Percentiles rank a stretch among this genome's conserved stretches.
Conservation (phyloP, 2,797 vertebrate species). For the Lagorchestes hirsutus region DNA sequence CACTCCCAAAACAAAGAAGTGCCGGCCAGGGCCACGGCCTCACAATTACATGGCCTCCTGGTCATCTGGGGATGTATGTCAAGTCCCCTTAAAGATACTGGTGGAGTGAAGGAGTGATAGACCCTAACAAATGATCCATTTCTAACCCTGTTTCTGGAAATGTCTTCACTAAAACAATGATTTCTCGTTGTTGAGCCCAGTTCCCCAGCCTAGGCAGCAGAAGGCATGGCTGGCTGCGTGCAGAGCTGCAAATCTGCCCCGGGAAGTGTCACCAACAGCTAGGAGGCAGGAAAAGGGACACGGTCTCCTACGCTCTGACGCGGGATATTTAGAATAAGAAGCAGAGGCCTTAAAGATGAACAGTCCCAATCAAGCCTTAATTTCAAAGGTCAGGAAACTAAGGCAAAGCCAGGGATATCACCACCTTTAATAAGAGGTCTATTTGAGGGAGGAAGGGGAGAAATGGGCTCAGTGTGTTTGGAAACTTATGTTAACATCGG, state of each 20-base stretch:
- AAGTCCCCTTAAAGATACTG: background rate
- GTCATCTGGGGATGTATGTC: background rate
- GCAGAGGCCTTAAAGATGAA: slow-evolving; percentile 25
- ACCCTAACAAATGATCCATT: background rate
- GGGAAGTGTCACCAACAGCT: background rate
- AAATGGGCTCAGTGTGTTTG: background rate
- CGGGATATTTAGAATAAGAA: slow-evolving; percentile 7
- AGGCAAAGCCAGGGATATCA: background rate
- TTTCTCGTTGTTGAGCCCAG: slow-evolving; percentile 21
- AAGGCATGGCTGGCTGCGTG: background rate
- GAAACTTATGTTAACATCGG: background rate
- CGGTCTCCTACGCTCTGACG: background rate
- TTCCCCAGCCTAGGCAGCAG: background rate
- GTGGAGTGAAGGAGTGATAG: slow-evolving; percentile 1
- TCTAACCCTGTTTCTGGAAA: slow-evolving; percentile 46
- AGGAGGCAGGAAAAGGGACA: background rate
- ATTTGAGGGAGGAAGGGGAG: background rate
- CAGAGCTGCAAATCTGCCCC: background rate
- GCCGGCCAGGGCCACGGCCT: background rate
- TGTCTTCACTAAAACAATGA: slow-evolving; percentile 15
- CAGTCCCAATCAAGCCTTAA: background rate
- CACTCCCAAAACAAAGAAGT: background rate
- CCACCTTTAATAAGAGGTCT: no score
- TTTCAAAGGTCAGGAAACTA: slow-evolving; percentile 16
- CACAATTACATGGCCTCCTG: background rate